These are phyloP conservation scores for Enteromius anoplus DNA, from an alignment of 2,797 vertebrate genomes.

Conservation along the genomic window DNA sequence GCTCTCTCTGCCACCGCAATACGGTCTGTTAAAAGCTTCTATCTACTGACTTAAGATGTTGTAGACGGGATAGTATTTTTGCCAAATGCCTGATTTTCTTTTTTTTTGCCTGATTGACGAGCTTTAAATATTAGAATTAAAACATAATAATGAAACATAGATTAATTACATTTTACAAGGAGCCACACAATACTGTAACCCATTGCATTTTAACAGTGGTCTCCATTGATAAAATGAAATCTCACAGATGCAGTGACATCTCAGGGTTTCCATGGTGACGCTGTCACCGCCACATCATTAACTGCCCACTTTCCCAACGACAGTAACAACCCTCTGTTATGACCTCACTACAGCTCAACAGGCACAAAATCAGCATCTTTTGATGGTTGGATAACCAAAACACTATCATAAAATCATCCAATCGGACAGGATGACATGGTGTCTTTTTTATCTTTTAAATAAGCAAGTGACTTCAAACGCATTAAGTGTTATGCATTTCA, in stretches of 20 bases:
- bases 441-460: slow-evolving; percentile 25
- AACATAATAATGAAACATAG: slow-evolving; percentile 1
- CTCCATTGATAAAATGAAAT: slow-evolving; percentile 43
- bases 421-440: slow-evolving; percentile 16
- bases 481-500: slow-evolving; percentile 32
- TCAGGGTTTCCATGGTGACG: slow-evolving; percentile 44
- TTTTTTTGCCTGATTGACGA: too few species aligned
- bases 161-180: neutral
- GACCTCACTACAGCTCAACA: slow-evolving; percentile 40
- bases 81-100: too few species aligned
- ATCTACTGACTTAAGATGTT: neutral
- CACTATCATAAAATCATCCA: slow-evolving; percentile 29
- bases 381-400: slow-evolving; percentile 27
- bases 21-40: neutral
- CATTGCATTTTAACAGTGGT: slow-evolving; percentile 24
- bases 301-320: slow-evolving; percentile 46
- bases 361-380: slow-evolving; percentile 26
- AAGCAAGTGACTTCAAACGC: slow-evolving; percentile 32
- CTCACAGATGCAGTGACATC: slow-evolving; percentile 35
- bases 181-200: neutral
- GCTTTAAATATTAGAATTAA: neutral
- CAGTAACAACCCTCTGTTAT: slow-evolving; percentile 32
- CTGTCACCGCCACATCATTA: slow-evolving; percentile 48
- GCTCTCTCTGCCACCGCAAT: too few species aligned
- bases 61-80: neutral